These are phyloP conservation scores for Aphidius gifuensis DNA, from an alignment of 1,140 invertebrate genomes.

Conservation along the genomic window DNA sequence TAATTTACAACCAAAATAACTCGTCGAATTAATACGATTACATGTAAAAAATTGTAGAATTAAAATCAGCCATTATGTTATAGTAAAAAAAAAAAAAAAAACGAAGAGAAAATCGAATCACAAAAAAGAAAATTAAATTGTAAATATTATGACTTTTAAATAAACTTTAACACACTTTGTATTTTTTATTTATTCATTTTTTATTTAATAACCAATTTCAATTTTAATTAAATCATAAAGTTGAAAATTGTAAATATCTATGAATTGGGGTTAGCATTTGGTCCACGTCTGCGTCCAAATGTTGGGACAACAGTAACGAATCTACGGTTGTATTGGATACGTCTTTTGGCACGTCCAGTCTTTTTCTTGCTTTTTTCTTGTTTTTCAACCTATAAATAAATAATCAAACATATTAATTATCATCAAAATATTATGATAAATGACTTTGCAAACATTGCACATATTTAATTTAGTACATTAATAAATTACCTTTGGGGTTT, in stretches of 20 bases:
- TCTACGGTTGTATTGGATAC: constrained; percentile 97
- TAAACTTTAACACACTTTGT: too few species aligned
- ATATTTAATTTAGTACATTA: constrained; percentile 3
- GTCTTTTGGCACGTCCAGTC: constrained; percentile 95
- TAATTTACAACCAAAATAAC: too few species aligned
- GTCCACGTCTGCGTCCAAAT: constrained; percentile 93
- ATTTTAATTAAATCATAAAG: too few species aligned
- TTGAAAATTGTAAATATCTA: constrained; percentile 26
- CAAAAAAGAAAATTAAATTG: too few species aligned
- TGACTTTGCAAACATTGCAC: not conserved
- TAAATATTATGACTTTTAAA: too few species aligned
- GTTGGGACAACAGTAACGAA: constrained; percentile 96
- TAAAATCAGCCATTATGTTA: too few species aligned
- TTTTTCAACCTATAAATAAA: constrained; percentile 78
- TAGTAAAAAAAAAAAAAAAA: too few species aligned
- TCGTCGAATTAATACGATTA: too few species aligned
- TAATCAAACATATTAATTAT: constrained; percentile 22
- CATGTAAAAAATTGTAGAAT: too few species aligned
- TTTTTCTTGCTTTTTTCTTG: constrained; percentile 99
- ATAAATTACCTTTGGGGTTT: constrained; percentile 86
- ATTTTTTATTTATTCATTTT: too few species aligned
- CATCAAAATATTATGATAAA: constrained; percentile 22
- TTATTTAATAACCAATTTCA: too few species aligned
- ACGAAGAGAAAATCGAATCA: too few species aligned
- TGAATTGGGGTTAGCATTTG: constrained; percentile 84